Base-by-base conservation (phyloP, 2,888 invertebrate genomes). In the Meloe dianella region DNA sequence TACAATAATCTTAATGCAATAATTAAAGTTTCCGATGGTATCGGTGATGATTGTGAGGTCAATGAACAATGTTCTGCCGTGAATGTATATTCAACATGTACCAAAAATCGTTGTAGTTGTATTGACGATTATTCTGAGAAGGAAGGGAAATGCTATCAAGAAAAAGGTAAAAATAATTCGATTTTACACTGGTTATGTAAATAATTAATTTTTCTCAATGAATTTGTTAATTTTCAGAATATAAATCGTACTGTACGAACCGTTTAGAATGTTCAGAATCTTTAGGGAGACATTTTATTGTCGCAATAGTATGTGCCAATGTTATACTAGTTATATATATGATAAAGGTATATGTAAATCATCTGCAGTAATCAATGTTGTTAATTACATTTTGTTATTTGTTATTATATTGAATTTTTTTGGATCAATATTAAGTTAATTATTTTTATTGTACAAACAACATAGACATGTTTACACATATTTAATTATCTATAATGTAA, bases 261-360 rank as follows among this genome's bases (percentile, higher is more conserved):
- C 57, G 61, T 38, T 32, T 60, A 8, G 71, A 77, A 20, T 78
- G 78, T 65, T 74, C 75, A 1, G 41, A 66, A 24, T 72, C 73
- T 12, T 60, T 75, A 41, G 74, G 74, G 70, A 73, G 8, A 68
- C 70, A 27, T 73, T 75, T 38, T 63, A 69, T 61, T 78, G 78
- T 66, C 71, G 77, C 57, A 78, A 77, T 38, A 74, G 71, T 63
- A 64, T 71, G 61, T 78, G 78, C 61, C 75, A 77, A 60, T 78
- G 77, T 65, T 68, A 71, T 10, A 70, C 76, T 3, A 71, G 71
- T 17, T 14, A 65, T 24, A 68, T 27, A 10, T 61, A 71, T 8
- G 71, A 67, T 9, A 64, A 73, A 47, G 69, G 70, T 8, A 70
- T 64, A 54, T 75, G 73, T 32, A 61, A 64, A 6, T 65, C 67